Evolutionary conservation across 1,140 invertebrate genomes (phyloP), one percentile per base, ranked within the genome.

Genomic region (Caerostris extrusa): DNA sequence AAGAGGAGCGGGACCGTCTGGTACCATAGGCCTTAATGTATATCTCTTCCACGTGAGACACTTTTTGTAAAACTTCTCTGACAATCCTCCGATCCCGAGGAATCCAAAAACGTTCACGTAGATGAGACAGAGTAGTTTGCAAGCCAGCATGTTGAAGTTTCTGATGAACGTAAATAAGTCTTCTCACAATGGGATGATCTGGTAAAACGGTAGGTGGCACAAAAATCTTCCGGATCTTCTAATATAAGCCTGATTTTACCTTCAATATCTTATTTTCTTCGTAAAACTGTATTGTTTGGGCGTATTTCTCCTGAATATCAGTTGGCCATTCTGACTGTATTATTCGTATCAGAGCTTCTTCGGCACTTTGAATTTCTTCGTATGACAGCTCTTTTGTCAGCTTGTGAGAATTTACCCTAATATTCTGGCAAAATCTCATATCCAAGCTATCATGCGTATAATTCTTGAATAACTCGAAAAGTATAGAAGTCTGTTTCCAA

Each of bases 21-120:
- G 14, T 1, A 19, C 71, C n/a, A 87, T 64, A 17, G 17, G 34
- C 1, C 57, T 82, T 50, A n/a, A n/a, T 61, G 91, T 57, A 1
- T 34, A 61, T 12, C 64, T 64, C 17, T 93, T 86, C 12, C 61
- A 93, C 17, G 17, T 50, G 58, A 93, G 53, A 71, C 91, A 92
- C 5, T 67, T 5, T n/a, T n/a, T 7, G 53, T 10, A 92, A 12
- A 53, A 92, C 50, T n/a, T 10, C 53, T 34, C 61, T 67, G 12
- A 71, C 56, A 86, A 93, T 34, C 58, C 53, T 71, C 17, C 82
- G 61, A 17, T 82, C 91, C 14, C 50, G 56, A 17, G 91, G 82
- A 87, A 93, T 93, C 82, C 61, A 93, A 57, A 86, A 93, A 86
- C 57, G 57, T 60, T 92, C 90, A 57, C 61, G 8, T 69, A 91